phyloP scores from a whole-genome alignment of 2,113 vertebrate species.

The Balaeniceps rex region DNA sequence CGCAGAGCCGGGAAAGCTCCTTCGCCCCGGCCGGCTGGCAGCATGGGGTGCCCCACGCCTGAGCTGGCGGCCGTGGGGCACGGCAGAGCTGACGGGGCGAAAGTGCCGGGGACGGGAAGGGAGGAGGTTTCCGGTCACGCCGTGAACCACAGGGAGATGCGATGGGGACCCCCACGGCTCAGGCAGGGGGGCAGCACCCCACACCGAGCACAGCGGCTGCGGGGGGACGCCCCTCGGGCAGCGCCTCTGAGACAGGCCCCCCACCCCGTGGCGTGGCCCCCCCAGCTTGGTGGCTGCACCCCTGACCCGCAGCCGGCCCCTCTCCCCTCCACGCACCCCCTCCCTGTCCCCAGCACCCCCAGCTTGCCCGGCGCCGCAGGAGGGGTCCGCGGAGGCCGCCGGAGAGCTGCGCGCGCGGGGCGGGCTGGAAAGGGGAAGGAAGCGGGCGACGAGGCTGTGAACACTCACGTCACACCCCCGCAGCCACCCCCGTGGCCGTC shows the following conservation, averaged over 20 bases:
- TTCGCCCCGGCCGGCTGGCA: too few species aligned
- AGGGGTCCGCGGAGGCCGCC: neutral
- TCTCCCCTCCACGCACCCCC: neutral
- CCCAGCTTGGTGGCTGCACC: too few species aligned
- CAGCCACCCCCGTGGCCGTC: too few species aligned
- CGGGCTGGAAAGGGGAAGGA: neutral
- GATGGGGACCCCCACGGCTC: neutral
- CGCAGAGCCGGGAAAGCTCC: neutral
- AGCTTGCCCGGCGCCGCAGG: neutral
- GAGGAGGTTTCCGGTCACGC: slow-evolving; percentile 14
- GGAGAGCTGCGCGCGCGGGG: too few species aligned
- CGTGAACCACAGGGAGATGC: neutral
- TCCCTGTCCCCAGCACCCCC: neutral
- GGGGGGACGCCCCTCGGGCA: neutral
- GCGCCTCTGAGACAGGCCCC: neutral
- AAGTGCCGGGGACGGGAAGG: neutral
- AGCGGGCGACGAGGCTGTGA: neutral
- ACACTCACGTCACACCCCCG: slow-evolving; percentile 37
- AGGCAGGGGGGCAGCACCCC: neutral
- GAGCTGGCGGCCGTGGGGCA: neutral
- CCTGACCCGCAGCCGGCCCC: too few species aligned
- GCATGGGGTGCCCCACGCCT: neutral
- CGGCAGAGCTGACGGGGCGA: neutral
- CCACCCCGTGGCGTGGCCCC: neutral
- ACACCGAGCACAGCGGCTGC: rapidly evolving